Conservation (phyloP, 2,797 vertebrate genomes). For the Tenualosa thibaudeaui region DNA sequence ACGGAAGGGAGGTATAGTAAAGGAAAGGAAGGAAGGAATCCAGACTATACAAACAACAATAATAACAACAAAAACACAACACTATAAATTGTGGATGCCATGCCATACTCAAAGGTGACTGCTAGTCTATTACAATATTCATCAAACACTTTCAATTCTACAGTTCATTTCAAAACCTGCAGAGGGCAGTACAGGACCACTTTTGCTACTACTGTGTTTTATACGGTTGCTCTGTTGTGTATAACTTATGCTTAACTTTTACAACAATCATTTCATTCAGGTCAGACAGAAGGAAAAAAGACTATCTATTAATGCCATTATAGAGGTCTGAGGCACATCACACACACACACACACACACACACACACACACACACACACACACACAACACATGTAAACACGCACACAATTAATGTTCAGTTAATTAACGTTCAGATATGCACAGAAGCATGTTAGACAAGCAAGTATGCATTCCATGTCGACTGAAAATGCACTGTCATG, state of each 20-base stretch:
- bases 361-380: conserved; percentile 32
- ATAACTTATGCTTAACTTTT: background rate
- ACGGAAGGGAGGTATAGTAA: background rate
- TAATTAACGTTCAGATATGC: too few relatives aligned
- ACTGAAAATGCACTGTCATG: background rate
- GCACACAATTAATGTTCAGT: background rate
- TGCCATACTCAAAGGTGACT: too few relatives aligned
- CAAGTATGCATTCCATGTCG: too few relatives aligned
- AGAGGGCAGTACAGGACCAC: conserved; percentile 61
- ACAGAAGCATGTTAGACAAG: background rate
- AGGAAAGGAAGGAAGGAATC: background rate
- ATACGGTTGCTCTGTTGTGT: background rate
- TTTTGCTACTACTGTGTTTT: background rate
- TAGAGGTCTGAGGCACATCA: conserved; percentile 35
- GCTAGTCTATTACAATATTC: background rate
- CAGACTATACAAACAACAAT: background rate
- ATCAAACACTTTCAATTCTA: background rate
- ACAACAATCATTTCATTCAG: background rate
- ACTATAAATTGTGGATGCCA: too few relatives aligned
- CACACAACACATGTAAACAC: conserved; percentile 19
- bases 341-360: conserved; percentile 32
- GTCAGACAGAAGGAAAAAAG: background rate
- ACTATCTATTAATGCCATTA: background rate
- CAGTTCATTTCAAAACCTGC: conserved; percentile 44
- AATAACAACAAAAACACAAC: background rate